Conservation (phyloP, 2,797 vertebrate species). For the Sparus aurata region DNA sequence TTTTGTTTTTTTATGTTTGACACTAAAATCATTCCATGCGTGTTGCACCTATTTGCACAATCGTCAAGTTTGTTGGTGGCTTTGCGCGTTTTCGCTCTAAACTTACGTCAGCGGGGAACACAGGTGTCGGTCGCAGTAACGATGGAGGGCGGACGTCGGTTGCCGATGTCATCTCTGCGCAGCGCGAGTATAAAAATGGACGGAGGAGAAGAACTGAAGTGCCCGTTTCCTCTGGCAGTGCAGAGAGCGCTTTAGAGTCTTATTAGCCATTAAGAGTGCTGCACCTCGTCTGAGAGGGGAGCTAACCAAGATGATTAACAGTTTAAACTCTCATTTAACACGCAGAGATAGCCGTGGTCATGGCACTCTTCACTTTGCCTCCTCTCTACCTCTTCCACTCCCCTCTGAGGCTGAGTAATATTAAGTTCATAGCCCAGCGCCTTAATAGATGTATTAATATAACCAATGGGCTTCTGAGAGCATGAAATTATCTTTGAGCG, state of each 20-base stretch:
- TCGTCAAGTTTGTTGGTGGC: no score
- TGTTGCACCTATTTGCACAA: no score
- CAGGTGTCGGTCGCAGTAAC: neutral
- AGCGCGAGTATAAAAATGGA: constrained; percentile 14
- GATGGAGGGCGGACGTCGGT: neutral
- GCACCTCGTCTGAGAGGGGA: constrained; percentile 68
- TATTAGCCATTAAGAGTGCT: constrained; percentile 78
- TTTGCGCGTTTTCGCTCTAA: neutral
- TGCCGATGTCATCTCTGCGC: neutral
- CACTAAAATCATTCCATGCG: no score
- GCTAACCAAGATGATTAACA: constrained; percentile 82
- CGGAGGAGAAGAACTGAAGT: constrained; percentile 17
- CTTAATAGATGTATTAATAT: constrained; percentile 85
- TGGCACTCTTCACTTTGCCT: constrained; percentile 65
- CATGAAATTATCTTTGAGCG: constrained; percentile 83
- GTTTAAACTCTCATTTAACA: constrained; percentile 83
- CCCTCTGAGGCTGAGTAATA: constrained; percentile 72
- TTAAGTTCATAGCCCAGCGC: constrained; percentile 72
- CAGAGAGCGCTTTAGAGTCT: constrained; percentile 49
- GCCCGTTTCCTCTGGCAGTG: constrained; percentile 52
- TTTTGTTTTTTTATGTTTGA: no score
- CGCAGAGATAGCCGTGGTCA: constrained; percentile 67
- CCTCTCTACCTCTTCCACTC: constrained; percentile 49
- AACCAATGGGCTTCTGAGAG: constrained; percentile 80
- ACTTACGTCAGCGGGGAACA: neutral